Conservation (phyloP, 2,113 vertebrate species). For the Cololabis saira region DNA sequence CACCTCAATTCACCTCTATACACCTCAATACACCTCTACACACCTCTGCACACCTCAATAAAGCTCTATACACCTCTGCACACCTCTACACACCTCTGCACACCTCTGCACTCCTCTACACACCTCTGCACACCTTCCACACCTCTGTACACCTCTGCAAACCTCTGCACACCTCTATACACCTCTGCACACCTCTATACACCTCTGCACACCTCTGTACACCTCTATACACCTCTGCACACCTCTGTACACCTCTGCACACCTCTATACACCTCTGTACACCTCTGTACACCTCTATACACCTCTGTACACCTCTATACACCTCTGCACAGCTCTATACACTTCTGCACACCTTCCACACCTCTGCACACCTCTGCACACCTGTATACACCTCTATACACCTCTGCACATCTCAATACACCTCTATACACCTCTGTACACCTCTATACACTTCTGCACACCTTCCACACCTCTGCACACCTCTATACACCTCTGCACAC, state of each 20-base stretch:
- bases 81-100: neutral
- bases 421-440: neutral
- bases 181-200: neutral
- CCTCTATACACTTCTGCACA: neutral
- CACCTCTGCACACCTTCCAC: neutral
- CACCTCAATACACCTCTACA: too few species aligned
- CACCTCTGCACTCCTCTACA: neutral
- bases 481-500: neutral
- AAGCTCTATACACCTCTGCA: neutral
- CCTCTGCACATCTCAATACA: neutral
- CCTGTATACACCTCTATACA: neutral
- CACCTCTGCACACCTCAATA: neutral
- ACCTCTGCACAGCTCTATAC: neutral
- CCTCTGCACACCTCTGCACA: neutral
- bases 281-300: neutral
- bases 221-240: neutral
- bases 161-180: neutral
- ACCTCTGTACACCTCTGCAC: neutral
- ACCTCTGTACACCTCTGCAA: neutral
- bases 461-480: neutral
- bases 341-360: too few species aligned
- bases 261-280: neutral
- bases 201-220: neutral
- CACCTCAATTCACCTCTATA: too few species aligned
- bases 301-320: neutral